A percentile compares a stretch with the other conserved stretches of the same genome.
These are phyloP conservation scores for Burhinus oedicnemus DNA, from an alignment of 2,113 vertebrate species.

Conservation along the genomic window DNA sequence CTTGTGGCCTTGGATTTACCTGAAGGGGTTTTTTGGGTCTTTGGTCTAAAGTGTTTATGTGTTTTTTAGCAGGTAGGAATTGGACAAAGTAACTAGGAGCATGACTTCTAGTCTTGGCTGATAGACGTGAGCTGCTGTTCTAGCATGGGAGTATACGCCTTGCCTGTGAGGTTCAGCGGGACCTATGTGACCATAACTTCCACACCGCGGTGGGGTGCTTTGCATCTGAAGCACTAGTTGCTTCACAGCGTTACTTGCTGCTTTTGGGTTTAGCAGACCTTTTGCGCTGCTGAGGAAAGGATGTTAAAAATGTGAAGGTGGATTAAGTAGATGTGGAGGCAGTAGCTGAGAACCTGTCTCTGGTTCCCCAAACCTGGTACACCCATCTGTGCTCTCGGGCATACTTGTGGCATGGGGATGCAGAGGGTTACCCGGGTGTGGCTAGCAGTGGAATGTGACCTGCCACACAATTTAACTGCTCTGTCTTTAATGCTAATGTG, in stretches of 20 bases:
- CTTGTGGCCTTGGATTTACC: background rate
- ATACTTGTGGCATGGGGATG: background rate
- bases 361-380: background rate
- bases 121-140: background rate
- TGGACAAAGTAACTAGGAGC: background rate
- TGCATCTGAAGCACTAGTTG: fast-evolving
- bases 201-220: background rate
- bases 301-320: background rate
- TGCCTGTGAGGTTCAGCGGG: background rate
- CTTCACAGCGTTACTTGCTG: background rate
- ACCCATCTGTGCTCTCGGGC: background rate
- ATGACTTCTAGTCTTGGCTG: background rate
- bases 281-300: background rate
- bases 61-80: background rate
- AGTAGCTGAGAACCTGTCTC: background rate
- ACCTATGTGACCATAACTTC: background rate
- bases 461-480: background rate
- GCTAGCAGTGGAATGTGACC: background rate
- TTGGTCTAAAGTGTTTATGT: background rate
- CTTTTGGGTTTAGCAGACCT: background rate
- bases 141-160: fast-evolving
- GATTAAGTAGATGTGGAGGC: background rate
- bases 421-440: background rate
- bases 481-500: fast-evolving
- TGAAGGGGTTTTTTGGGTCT: background rate